phyloP scores from a whole-genome alignment of 2,888 invertebrate genomes.

The Laothoe populi region DNA sequence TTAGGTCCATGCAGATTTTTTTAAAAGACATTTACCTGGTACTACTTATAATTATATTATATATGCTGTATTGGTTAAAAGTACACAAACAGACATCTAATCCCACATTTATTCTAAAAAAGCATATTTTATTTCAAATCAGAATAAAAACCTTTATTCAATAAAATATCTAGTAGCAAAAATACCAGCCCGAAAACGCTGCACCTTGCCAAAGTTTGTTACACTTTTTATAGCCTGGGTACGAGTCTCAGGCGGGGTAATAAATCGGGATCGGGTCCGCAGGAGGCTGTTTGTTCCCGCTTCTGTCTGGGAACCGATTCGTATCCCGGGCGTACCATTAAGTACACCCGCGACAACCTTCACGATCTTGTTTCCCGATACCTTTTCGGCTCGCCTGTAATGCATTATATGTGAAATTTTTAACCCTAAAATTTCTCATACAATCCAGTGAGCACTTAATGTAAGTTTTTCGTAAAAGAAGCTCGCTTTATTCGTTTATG shows the following conservation, averaged over 20 bases:
- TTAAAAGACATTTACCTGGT: too few species aligned
- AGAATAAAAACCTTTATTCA: constrained; percentile 9
- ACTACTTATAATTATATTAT: too few species aligned
- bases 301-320: constrained; percentile 45
- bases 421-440: not conserved
- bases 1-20: too few species aligned
- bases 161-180: constrained; percentile 25
- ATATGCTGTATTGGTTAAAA: too few species aligned
- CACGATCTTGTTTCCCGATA: constrained; percentile 54
- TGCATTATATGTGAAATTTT: not conserved
- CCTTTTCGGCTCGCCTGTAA: constrained; percentile 18
- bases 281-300: constrained; percentile 50
- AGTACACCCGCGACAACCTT: constrained; percentile 52
- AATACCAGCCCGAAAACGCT: constrained; percentile 37
- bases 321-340: constrained; percentile 49
- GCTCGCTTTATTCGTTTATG: too few species aligned
- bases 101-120: not conserved
- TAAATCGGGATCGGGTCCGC: constrained; percentile 54
- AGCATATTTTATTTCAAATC: not conserved
- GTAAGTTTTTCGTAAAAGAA: too few species aligned
- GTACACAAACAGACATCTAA: too few species aligned
- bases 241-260: constrained; percentile 43
- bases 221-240: constrained; percentile 51
- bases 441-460: too few species aligned
- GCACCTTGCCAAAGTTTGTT: constrained; percentile 45